phyloP scores from a whole-genome alignment of 1,140 invertebrate genomes.

The Hestina assimilis region DNA sequence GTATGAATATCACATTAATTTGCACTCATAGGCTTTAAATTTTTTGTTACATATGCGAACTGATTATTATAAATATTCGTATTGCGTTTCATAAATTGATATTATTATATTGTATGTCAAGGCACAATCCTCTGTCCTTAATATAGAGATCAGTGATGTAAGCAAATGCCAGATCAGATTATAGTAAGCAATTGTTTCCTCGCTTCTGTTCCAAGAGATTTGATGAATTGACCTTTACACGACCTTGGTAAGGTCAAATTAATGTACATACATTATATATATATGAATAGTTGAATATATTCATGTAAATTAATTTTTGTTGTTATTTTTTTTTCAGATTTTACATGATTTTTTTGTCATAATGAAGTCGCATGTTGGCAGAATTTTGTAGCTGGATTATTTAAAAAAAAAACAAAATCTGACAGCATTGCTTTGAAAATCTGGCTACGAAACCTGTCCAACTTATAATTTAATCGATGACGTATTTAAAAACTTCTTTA shows the following conservation, averaged over 20 bases:
- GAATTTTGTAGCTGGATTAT: background rate
- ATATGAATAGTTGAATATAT: conserved; percentile 27
- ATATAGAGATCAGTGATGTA: too few species aligned
- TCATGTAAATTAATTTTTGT: conserved; percentile 48
- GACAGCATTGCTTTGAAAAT: background rate
- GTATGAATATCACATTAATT: too few species aligned
- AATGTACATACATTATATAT: conserved; percentile 22
- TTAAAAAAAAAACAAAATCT: background rate
- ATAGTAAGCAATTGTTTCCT: too few species aligned
- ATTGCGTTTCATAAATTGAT: too few species aligned
- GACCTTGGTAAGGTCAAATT: background rate
- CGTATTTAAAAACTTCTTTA: background rate
- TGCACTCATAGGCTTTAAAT: too few species aligned
- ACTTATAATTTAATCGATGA: background rate
- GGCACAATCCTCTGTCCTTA: too few species aligned
- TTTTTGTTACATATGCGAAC: too few species aligned
- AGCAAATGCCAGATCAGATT: too few species aligned
- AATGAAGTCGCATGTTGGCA: conserved; percentile 10
- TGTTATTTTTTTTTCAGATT: conserved; percentile 39
- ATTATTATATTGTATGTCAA: too few species aligned
- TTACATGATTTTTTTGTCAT: conserved; percentile 12
- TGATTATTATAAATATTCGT: too few species aligned
- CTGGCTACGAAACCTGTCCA: background rate
- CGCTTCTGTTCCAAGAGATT: conserved; percentile 8
- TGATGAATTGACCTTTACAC: background rate